phyloP scores from a whole-genome alignment of 1,140 invertebrate genomes.

The Drosophila tristis region DNA sequence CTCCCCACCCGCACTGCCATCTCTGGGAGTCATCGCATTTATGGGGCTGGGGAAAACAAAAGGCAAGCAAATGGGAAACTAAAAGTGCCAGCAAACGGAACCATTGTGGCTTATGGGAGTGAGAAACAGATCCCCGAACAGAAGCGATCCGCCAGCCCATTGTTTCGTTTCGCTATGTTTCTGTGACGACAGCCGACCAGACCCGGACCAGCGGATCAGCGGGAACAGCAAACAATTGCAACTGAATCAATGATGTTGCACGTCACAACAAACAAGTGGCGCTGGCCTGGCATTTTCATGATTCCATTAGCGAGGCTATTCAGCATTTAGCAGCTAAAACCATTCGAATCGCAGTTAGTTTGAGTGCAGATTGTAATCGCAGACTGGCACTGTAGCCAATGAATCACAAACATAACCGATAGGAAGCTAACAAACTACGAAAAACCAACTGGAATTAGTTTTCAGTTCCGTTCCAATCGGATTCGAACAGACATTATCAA shows the following conservation, averaged over 20 bases:
- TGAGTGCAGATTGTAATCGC: slow-evolving; percentile 1
- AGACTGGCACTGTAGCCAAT: too few relatives aligned
- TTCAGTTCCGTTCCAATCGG: slow-evolving; percentile 10
- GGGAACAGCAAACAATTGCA: slow-evolving; percentile 16
- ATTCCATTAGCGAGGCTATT: slow-evolving; percentile 12
- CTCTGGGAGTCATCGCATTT: not conserved
- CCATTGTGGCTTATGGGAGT: slow-evolving; percentile 54
- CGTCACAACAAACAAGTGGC: slow-evolving; percentile 18
- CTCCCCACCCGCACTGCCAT: not conserved
- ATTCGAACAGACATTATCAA: slow-evolving; percentile 37
- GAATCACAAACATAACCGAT: not conserved
- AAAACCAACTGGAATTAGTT: not conserved
- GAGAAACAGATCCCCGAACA: slow-evolving; percentile 20
- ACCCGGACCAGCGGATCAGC: too few relatives aligned
- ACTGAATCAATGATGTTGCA: slow-evolving; percentile 32
- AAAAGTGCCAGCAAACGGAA: slow-evolving; percentile 35
- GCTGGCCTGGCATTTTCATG: slow-evolving; percentile 16
- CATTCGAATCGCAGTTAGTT: not conserved
- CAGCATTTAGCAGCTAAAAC: not conserved
- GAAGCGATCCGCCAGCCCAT: slow-evolving; percentile 22
- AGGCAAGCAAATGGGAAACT: slow-evolving; percentile 38
- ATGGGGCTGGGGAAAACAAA: slow-evolving; percentile 34
- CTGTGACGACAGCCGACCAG: slow-evolving; percentile 51
- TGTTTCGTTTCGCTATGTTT: slow-evolving; percentile 20
- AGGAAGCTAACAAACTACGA: not conserved